Evolutionary conservation across 2,113 vertebrate genomes (phyloP).

Genomic region (Theristicus caerulescens): DNA sequence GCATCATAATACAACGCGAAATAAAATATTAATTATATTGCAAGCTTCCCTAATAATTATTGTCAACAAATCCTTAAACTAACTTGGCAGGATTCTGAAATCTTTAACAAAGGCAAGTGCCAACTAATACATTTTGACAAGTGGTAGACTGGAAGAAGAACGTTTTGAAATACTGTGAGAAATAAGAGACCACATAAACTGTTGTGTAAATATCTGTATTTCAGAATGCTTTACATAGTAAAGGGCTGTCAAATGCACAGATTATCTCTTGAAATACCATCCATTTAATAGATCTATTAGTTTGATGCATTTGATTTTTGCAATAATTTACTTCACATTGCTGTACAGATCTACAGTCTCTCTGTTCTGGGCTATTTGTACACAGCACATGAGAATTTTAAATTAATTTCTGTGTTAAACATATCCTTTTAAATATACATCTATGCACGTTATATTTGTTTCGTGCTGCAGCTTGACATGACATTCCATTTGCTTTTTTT

Average conservation of each 20-base stretch:
- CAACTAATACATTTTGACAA: neutral
- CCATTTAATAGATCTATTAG: neutral
- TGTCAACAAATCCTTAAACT: neutral
- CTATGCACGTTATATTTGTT: neutral
- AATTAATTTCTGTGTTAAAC: neutral
- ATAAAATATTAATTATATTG: neutral
- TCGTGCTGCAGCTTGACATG: neutral
- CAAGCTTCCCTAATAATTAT: neutral
- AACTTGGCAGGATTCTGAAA: neutral
- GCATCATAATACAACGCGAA: neutral
- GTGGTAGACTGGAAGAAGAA: neutral
- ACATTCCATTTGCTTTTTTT: slow-evolving; percentile 1
- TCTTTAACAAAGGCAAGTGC: neutral
- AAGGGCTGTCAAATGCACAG: neutral
- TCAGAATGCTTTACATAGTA: neutral
- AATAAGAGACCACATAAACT: neutral
- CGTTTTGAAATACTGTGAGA: neutral
- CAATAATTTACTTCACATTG: neutral
- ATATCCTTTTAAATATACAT: neutral
- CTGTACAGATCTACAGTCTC: neutral
- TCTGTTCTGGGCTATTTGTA: slow-evolving; percentile 26
- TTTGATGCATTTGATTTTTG: neutral
- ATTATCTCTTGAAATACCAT: neutral
- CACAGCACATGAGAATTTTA: neutral
- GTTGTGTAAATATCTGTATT: neutral